Evolutionary conservation across 2,888 invertebrate genomes (phyloP).

Genomic region (Helicoverpa assulta): DNA sequence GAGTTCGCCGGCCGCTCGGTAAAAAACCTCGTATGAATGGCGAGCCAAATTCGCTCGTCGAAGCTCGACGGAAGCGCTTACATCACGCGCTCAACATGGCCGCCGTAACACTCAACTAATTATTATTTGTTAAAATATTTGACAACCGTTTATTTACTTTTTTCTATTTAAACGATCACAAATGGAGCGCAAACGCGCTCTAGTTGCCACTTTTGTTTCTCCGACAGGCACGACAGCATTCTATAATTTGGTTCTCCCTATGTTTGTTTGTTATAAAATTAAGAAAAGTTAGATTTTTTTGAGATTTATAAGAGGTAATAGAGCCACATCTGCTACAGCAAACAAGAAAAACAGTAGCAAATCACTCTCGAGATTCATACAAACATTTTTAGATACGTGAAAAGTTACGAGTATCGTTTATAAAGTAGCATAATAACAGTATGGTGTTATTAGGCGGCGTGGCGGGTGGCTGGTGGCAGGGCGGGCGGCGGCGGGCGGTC

Average conservation of each 20-base stretch:
- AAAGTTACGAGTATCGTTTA: conserved; percentile 51
- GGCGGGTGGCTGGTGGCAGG: conserved; percentile 55
- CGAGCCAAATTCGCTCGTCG: conserved; percentile 77
- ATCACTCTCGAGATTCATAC: conserved; percentile 18
- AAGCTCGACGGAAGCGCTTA: conserved; percentile 79
- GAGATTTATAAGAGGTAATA: conserved; percentile 1
- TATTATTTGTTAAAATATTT: conserved; percentile 60
- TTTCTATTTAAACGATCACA: conserved; percentile 32
- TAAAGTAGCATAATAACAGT: conserved; percentile 56
- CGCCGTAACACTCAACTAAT: conserved; percentile 57
- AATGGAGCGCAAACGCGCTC: conserved; percentile 39
- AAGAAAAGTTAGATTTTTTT: background rate
- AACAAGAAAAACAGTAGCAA: conserved; percentile 16
- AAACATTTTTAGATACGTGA: conserved; percentile 25
- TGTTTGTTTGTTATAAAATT: background rate
- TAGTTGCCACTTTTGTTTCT: conserved; percentile 19
- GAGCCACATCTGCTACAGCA: conserved; percentile 1
- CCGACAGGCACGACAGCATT: conserved; percentile 14
- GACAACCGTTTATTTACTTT: conserved; percentile 47
- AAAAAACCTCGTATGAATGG: conserved; percentile 87
- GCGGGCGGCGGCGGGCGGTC: conserved; percentile 75
- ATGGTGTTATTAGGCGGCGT: conserved; percentile 59
- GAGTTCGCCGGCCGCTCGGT: conserved; percentile 82
- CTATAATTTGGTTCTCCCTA: conserved; percentile 10
- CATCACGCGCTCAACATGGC: conserved; percentile 75